Conservation (phyloP, 2,113 vertebrate genomes). For the Pelusios castaneus region DNA sequence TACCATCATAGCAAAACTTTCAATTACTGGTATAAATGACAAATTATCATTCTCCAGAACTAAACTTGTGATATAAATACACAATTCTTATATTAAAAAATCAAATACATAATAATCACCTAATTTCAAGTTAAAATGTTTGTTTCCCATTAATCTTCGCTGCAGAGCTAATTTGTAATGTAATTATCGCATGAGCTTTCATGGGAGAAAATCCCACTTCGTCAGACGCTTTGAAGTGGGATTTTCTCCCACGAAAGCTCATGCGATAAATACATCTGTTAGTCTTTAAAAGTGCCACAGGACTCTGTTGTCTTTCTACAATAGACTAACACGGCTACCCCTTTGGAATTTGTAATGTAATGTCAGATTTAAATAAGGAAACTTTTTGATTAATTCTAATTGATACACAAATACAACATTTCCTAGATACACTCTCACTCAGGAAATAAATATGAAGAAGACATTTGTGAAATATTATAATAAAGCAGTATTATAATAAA, state of each 20-base stretch:
- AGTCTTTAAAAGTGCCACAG: too few species aligned
- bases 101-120: conserved; percentile 22
- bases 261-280: too few species aligned
- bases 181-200: too few species aligned
- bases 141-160: conserved; percentile 15
- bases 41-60: not conserved
- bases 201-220: too few species aligned
- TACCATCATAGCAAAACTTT: conserved; percentile 7
- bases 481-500: not conserved
- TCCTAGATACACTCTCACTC: not conserved
- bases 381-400: not conserved
- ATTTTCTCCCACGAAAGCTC: too few species aligned
- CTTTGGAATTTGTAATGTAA: too few species aligned
- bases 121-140: conserved; percentile 44
- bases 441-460: not conserved
- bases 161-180: not conserved
- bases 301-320: too few species aligned
- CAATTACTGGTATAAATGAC: not conserved
- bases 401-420: not conserved
- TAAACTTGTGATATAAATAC: not conserved
- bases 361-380: conserved; percentile 20
- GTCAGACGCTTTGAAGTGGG: too few species aligned
- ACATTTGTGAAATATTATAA: not conserved
- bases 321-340: too few species aligned
- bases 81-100: conserved; percentile 41